Conservation (phyloP, 2,113 vertebrate genomes). For the Pithys albifrons region DNA sequence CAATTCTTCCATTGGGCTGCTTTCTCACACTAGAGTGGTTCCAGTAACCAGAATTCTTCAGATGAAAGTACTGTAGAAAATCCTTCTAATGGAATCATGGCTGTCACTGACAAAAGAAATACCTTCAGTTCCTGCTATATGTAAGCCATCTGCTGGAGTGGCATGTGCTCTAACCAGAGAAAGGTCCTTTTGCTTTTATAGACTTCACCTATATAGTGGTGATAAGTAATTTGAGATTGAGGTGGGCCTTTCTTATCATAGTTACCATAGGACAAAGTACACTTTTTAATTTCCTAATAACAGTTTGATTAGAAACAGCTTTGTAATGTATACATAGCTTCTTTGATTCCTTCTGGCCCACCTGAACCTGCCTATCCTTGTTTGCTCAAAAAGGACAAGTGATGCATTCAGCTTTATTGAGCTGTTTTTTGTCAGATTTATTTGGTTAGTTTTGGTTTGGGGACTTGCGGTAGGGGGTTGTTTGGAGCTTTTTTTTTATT, state of each 20-base stretch:
- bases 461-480: rapidly evolving
- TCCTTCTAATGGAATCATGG: not conserved
- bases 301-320: not conserved
- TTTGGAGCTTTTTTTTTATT: not conserved
- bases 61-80: not conserved
- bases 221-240: not conserved
- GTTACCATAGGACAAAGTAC: not conserved
- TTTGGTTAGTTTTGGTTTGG: not conserved
- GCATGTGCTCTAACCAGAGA: not conserved
- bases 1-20: not conserved
- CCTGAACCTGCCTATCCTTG: not conserved
- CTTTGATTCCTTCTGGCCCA: not conserved
- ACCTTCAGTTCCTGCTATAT: not conserved
- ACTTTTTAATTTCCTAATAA: not conserved
- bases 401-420: not conserved
- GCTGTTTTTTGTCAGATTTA: not conserved
- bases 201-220: not conserved
- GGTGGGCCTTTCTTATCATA: not conserved
- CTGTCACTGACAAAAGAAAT: not conserved
- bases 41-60: not conserved
- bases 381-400: not conserved
- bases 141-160: not conserved
- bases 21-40: not conserved
- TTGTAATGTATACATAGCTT: not conserved
- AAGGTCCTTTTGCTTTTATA: not conserved